Evolutionary conservation across 1,140 invertebrate genomes (phyloP).

Genomic region (Apis florea): DNA sequence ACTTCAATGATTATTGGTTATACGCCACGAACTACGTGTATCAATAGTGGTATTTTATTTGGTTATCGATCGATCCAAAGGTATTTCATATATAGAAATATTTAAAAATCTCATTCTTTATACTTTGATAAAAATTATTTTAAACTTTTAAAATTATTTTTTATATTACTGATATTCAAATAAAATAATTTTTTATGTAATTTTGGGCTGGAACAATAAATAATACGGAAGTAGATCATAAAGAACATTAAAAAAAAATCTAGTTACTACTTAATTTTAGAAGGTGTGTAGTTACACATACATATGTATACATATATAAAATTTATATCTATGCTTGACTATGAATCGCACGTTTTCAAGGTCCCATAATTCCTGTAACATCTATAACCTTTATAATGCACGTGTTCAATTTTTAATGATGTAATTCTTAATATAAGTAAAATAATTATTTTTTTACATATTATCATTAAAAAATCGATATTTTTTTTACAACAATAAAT

Average conservation of each 20-base stretch:
- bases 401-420: neutral
- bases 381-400: neutral
- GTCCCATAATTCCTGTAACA: slow-evolving; percentile 5
- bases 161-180: no score
- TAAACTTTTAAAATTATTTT: neutral
- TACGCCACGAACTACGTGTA: slow-evolving; percentile 27
- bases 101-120: neutral
- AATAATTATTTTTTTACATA: neutral
- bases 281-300: slow-evolving; percentile 8
- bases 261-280: slow-evolving; percentile 32
- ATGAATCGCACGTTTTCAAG: neutral
- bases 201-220: slow-evolving; percentile 1
- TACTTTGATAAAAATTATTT: neutral
- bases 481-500: neutral
- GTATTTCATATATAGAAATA: neutral
- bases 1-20: slow-evolving; percentile 55
- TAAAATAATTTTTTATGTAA: neutral
- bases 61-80: slow-evolving; percentile 39
- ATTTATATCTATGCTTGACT: neutral
- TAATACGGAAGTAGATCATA: slow-evolving; percentile 21
- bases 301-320: neutral
- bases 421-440: neutral
- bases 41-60: slow-evolving; percentile 46
- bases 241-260: slow-evolving; percentile 38
- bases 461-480: neutral